Percentiles rank a stretch among this genome's conserved stretches.
These are phyloP conservation scores for Trissolcus japonicus DNA, from an alignment of 2,888 invertebrate species.

Conservation along the genomic window DNA sequence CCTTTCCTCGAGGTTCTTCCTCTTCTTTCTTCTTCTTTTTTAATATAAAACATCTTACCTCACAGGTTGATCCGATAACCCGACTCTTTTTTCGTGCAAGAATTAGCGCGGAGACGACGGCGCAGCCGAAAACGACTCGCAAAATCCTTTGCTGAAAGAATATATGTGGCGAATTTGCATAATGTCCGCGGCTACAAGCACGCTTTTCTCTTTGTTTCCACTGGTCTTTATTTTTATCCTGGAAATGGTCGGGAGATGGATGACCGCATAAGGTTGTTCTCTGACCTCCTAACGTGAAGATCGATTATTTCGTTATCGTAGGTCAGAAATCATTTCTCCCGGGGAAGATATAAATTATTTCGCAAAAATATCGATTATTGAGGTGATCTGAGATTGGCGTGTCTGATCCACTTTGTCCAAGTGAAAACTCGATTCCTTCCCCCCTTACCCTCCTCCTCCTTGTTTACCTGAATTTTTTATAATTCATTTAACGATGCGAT, in stretches of 20 bases:
- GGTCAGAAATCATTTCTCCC: conserved; percentile 54
- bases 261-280: conserved; percentile 53
- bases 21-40: conserved; percentile 41
- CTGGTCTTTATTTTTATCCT: conserved; percentile 17
- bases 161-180: conserved; percentile 58
- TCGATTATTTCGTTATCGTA: conserved; percentile 38
- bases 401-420: conserved; percentile 32
- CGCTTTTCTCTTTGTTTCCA: conserved; percentile 53
- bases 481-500: too few relatives aligned
- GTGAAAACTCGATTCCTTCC: not conserved
- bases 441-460: not conserved
- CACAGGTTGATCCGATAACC: conserved; percentile 54
- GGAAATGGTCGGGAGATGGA: conserved; percentile 42
- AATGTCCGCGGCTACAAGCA: conserved; percentile 50
- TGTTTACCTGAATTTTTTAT: too few relatives aligned
- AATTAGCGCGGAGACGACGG: conserved; percentile 54
- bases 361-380: conserved; percentile 22
- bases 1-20: conserved; percentile 22
- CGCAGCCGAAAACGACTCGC: conserved; percentile 50
- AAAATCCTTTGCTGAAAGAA: conserved; percentile 53
- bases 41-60: conserved; percentile 52
- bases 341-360: conserved; percentile 49
- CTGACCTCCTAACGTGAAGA: conserved; percentile 43
- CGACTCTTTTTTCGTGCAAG: conserved; percentile 43
- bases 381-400: conserved; percentile 36